These are phyloP conservation scores for Passer montanus DNA, from an alignment of 2,113 vertebrate genomes.

Conservation along the genomic window DNA sequence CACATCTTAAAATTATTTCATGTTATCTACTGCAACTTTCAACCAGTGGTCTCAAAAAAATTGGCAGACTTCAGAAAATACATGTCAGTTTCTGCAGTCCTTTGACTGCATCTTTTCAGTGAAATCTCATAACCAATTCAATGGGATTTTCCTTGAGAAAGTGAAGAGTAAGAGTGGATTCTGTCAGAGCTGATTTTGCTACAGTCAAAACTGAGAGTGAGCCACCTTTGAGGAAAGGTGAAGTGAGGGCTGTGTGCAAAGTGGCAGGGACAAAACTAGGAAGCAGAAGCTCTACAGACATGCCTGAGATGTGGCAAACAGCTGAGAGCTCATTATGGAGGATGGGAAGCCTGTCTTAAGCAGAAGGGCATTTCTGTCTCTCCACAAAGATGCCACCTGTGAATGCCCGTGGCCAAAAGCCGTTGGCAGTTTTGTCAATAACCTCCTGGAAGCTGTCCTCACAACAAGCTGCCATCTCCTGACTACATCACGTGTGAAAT, in stretches of 20 bases:
- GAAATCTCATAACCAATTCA: neutral
- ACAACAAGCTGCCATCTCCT: neutral
- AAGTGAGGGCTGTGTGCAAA: neutral
- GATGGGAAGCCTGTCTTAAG: neutral
- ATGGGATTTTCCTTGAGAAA: neutral
- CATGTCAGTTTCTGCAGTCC: neutral
- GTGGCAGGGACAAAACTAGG: fast-evolving
- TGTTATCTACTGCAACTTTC: neutral
- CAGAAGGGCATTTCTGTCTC: neutral
- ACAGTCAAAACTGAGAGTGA: neutral
- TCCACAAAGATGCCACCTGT: neutral
- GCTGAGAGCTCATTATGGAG: neutral
- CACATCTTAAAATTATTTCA: neutral
- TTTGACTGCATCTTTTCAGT: neutral
- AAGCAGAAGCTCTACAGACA: neutral
- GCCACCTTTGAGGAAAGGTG: neutral
- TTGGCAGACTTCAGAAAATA: neutral
- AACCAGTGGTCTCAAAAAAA: neutral
- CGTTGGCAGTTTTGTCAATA: fast-evolving
- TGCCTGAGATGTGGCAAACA: neutral
- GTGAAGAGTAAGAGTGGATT: neutral
- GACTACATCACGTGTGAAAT: neutral
- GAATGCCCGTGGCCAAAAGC: neutral
- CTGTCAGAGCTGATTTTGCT: neutral
- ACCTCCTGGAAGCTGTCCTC: neutral